A percentile compares a stretch with the other conserved stretches of the same genome.
These are phyloP conservation scores for Leptinotarsa haldemani DNA, from an alignment of 2,888 invertebrate species.

Conservation along the genomic window DNA sequence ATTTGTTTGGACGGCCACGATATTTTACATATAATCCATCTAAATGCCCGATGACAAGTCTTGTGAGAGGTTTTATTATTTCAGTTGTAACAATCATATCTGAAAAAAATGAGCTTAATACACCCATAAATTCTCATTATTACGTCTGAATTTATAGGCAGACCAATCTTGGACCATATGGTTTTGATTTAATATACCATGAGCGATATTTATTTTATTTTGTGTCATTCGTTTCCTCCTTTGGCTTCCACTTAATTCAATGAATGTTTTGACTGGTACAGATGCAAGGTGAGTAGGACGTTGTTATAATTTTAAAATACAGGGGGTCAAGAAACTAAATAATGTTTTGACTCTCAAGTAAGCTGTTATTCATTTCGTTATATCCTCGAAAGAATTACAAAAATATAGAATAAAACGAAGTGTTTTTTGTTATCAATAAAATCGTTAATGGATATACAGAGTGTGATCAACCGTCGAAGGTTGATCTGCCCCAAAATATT, in stretches of 20 bases:
- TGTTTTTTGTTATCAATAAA: no score
- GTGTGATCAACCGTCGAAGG: no score
- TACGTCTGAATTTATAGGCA: conserved; percentile 56
- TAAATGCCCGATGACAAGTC: conserved; percentile 15
- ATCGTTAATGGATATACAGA: no score
- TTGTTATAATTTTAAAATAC: background rate
- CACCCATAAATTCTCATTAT: conserved; percentile 59
- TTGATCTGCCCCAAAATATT: no score
- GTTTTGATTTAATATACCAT: conserved; percentile 55
- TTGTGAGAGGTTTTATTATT: conserved; percentile 33
- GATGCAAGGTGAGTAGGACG: background rate
- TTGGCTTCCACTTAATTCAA: conserved; percentile 5
- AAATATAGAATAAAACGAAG: no score
- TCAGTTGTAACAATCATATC: conserved; percentile 47
- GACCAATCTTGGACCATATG: conserved; percentile 54
- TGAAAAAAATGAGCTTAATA: conserved; percentile 50
- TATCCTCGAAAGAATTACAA: no score
- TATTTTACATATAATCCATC: conserved; percentile 20
- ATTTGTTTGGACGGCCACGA: conserved; percentile 10
- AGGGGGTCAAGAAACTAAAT: background rate
- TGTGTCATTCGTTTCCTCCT: conserved; percentile 16
- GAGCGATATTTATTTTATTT: conserved; percentile 21
- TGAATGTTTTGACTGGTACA: conserved; percentile 1
- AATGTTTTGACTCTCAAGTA: no score
- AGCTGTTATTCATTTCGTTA: no score